phyloP scores from a whole-genome alignment of 2,797 vertebrate genomes.

The Acipenser ruthenus region DNA sequence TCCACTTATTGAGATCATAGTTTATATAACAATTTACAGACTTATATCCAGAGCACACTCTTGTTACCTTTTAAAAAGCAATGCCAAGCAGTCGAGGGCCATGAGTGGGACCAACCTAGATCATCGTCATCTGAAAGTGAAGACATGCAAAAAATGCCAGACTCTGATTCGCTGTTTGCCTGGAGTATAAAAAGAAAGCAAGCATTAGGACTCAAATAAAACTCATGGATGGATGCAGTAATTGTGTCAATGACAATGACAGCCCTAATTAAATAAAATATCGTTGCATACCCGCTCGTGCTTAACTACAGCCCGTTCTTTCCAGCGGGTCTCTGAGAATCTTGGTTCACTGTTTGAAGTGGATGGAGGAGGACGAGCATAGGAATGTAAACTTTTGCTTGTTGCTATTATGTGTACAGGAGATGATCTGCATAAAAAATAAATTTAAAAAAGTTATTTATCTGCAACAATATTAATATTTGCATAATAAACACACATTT shows the following conservation, averaged over 20 bases:
- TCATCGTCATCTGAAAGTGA: slow-evolving; percentile 96
- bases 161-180: slow-evolving; percentile 92
- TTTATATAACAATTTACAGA: too few species aligned
- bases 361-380: slow-evolving; percentile 90
- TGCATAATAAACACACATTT: too few species aligned
- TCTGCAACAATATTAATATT: not conserved
- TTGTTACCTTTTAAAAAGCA: slow-evolving; percentile 93
- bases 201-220: not conserved
- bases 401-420: slow-evolving; percentile 95
- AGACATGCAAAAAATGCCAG: slow-evolving; percentile 93
- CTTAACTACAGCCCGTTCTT: slow-evolving; percentile 66
- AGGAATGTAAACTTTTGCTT: slow-evolving; percentile 99
- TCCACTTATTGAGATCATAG: too few species aligned
- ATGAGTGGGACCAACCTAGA: slow-evolving; percentile 96
- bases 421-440: slow-evolving; percentile 74
- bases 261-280: not conserved
- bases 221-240: too few species aligned
- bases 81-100: slow-evolving; percentile 94
- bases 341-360: slow-evolving; percentile 70
- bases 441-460: not conserved
- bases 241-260: too few species aligned
- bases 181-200: slow-evolving; percentile 39
- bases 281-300: slow-evolving; percentile 58
- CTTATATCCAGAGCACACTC: too few species aligned
- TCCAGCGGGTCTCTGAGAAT: slow-evolving; percentile 75